Conservation (phyloP, 2,888 invertebrate species). For the Dromius quadrimaculatus region DNA sequence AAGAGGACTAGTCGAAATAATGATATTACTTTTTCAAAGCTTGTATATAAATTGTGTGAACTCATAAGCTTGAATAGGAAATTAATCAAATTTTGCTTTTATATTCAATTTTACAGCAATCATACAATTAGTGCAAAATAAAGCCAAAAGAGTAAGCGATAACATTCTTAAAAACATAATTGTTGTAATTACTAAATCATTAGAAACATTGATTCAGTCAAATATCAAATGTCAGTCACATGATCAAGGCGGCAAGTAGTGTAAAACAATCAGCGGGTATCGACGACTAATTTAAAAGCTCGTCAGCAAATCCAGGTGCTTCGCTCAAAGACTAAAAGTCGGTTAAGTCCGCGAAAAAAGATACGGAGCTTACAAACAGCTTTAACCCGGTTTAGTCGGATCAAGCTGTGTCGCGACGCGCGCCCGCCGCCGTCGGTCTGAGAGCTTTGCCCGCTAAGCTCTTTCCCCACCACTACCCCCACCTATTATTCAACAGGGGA, state of each 20-base stretch:
- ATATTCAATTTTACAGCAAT: too few relatives aligned
- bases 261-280: slow-evolving; percentile 61
- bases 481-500: slow-evolving; percentile 52
- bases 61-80: too few relatives aligned
- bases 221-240: too few relatives aligned
- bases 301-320: slow-evolving; percentile 66
- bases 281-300: slow-evolving; percentile 63
- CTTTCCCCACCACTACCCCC: slow-evolving; percentile 57
- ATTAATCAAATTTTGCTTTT: too few relatives aligned
- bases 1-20: too few relatives aligned
- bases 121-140: too few relatives aligned
- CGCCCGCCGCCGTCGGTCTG: slow-evolving; percentile 64
- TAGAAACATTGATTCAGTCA: neutral
- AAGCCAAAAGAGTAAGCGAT: too few relatives aligned
- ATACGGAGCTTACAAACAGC: slow-evolving; percentile 67
- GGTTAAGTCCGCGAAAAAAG: slow-evolving; percentile 67
- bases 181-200: too few relatives aligned
- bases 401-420: slow-evolving; percentile 68
- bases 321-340: slow-evolving; percentile 66
- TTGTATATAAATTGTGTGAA: too few relatives aligned
- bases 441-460: slow-evolving; percentile 67
- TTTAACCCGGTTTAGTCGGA: slow-evolving; percentile 66
- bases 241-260: neutral
- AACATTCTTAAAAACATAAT: too few relatives aligned
- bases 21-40: too few relatives aligned